Percentiles rank a stretch among this genome's conserved stretches.
phyloP scores from a whole-genome alignment of 23 tunicate genomes.

The Diplosoma virens region DNA sequence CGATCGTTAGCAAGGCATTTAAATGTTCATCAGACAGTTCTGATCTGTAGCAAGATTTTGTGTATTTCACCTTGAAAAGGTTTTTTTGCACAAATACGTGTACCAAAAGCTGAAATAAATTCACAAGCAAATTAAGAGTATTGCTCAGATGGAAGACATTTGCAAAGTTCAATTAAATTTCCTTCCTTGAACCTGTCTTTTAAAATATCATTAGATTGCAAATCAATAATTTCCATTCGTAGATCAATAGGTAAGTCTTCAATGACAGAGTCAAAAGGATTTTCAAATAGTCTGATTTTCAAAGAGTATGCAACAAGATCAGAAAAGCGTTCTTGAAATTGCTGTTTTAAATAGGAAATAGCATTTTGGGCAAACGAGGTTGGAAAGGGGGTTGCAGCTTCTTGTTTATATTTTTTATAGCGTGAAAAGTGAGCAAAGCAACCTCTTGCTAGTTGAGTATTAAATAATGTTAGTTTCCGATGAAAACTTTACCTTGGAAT shows the following conservation, averaged over 20 bases:
- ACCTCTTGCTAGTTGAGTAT: not conserved
- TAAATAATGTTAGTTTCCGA: not conserved
- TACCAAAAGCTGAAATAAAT: constrained; percentile 5
- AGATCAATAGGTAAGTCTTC: not conserved
- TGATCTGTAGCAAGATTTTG: too few species aligned
- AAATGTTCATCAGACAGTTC: too few species aligned
- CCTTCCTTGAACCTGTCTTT: not conserved
- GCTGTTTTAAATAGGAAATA: not conserved
- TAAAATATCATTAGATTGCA: not conserved
- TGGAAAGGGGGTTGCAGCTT: not conserved
- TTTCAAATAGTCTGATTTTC: not conserved
- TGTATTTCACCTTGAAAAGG: too few species aligned
- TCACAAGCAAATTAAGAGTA: not conserved
- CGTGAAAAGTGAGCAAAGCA: not conserved
- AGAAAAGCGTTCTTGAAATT: not conserved
- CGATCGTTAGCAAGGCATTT: too few species aligned
- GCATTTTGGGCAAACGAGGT: not conserved
- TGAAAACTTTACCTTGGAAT: not conserved
- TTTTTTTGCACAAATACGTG: too few species aligned
- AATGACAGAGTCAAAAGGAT: not conserved
- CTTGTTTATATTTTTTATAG: not conserved
- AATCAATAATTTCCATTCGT: not conserved
- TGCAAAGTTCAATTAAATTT: not conserved
- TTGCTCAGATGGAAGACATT: not conserved
- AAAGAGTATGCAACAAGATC: not conserved